These are phyloP conservation scores for Cydia amplana DNA, from an alignment of 1,140 invertebrate species.

Conservation along the genomic window DNA sequence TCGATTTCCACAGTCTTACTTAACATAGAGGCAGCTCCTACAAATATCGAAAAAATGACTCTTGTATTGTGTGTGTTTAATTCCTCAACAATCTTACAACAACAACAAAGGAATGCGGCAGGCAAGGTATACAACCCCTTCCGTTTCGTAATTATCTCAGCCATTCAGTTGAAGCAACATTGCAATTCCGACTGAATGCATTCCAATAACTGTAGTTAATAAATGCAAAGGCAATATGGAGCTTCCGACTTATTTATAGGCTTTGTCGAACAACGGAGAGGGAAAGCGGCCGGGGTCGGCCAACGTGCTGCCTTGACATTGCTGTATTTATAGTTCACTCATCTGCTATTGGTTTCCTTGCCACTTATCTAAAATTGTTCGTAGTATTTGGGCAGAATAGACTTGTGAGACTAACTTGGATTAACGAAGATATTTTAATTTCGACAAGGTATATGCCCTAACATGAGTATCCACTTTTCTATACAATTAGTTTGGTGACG, in stretches of 20 bases:
- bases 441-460: too few relatives aligned
- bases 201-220: slow-evolving; percentile 20
- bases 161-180: slow-evolving; percentile 1
- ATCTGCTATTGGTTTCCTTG: slow-evolving; percentile 49
- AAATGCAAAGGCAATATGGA: slow-evolving; percentile 25
- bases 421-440: too few relatives aligned
- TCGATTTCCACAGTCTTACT: too few relatives aligned
- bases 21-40: too few relatives aligned
- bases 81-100: not conserved
- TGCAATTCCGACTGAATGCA: slow-evolving; percentile 2
- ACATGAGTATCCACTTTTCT: too few relatives aligned
- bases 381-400: slow-evolving; percentile 1
- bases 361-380: slow-evolving; percentile 25
- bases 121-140: not conserved
- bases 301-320: slow-evolving; percentile 70
- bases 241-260: slow-evolving; percentile 57
- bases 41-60: too few relatives aligned
- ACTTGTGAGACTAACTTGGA: too few relatives aligned
- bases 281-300: slow-evolving; percentile 55
- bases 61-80: not conserved
- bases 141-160: slow-evolving; percentile 4
- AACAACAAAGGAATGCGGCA: slow-evolving; percentile 6
- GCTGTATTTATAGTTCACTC: slow-evolving; percentile 64
- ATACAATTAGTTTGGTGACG: too few relatives aligned
- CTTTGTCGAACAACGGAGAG: slow-evolving; percentile 48